These are phyloP conservation scores for Malurus splendens DNA, from an alignment of 2,797 vertebrate genomes.

Conservation along the genomic window DNA sequence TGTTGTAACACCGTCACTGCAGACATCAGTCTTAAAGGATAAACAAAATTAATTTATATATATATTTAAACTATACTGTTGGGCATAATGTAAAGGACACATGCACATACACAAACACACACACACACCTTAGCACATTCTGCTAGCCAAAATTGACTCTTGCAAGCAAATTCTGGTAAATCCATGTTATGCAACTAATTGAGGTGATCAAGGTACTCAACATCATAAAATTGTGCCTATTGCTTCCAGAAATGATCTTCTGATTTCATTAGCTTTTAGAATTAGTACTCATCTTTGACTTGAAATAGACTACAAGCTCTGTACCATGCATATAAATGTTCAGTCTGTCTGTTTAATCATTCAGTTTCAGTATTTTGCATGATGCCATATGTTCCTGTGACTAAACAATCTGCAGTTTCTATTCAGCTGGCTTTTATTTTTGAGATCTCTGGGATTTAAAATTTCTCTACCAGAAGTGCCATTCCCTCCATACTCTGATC, in stretches of 20 bases:
- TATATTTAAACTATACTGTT: not conserved
- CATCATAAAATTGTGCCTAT: constrained; percentile 15
- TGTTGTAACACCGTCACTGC: not conserved
- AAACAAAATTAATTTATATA: not conserved
- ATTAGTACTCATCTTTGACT: constrained; percentile 48
- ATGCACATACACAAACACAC: not conserved
- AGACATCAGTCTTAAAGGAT: not conserved
- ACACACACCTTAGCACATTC: not conserved
- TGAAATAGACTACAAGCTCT: constrained; percentile 50
- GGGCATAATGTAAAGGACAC: not conserved
- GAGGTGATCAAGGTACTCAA: constrained; percentile 36
- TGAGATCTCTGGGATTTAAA: constrained; percentile 42
- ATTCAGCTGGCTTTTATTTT: constrained; percentile 54
- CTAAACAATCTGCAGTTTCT: constrained; percentile 54
- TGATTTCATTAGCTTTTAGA: constrained; percentile 63
- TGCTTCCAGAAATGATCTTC: constrained; percentile 34
- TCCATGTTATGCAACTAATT: constrained; percentile 23
- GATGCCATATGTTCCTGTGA: constrained; percentile 59
- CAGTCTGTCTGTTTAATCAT: constrained; percentile 59
- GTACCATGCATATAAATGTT: constrained; percentile 49
- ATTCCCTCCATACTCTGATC: not conserved
- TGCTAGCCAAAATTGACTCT: not conserved
- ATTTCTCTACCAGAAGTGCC: not conserved
- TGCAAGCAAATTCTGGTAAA: not conserved
- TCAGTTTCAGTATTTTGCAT: constrained; percentile 57